These are phyloP conservation scores for Sisyra terminalis DNA, from an alignment of 2,888 invertebrate genomes.

Conservation along the genomic window DNA sequence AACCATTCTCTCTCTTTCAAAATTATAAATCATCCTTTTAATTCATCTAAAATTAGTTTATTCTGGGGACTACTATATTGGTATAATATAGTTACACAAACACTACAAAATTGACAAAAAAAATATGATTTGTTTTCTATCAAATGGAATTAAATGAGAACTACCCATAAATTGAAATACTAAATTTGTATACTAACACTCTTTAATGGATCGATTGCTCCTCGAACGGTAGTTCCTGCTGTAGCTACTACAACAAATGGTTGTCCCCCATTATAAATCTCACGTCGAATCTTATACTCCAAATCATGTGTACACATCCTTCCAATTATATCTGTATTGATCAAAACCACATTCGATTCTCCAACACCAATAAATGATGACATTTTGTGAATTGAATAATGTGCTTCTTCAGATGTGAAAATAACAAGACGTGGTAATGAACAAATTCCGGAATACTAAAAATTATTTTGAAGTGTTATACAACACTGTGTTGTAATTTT, in stretches of 20 bases:
- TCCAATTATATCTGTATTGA: conserved; percentile 27
- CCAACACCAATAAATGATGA: conserved; percentile 39
- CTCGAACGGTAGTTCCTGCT: conserved; percentile 36
- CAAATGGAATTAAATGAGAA: too few relatives aligned
- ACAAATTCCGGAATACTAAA: conserved; percentile 26
- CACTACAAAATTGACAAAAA: too few relatives aligned
- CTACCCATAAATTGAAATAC: too few relatives aligned
- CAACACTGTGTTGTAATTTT: too few relatives aligned
- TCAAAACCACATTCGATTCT: conserved; percentile 32
- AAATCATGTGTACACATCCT: conserved; percentile 24
- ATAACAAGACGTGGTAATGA: conserved; percentile 27
- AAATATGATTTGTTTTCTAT: too few relatives aligned
- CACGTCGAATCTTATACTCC: conserved; percentile 22
- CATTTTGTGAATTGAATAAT: conserved; percentile 41
- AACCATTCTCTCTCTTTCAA: too few relatives aligned
- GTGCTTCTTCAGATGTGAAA: conserved; percentile 39
- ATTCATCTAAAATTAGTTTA: too few relatives aligned
- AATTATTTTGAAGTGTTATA: too few relatives aligned
- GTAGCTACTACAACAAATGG: conserved; percentile 33
- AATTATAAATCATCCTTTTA: too few relatives aligned
- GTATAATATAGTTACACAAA: too few relatives aligned
- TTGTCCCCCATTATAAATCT: conserved; percentile 19
- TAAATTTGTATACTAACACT: conserved; percentile 12
- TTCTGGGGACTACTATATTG: too few relatives aligned
- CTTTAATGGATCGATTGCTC: conserved; percentile 37